A percentile compares a stretch with the other conserved stretches of the same genome.
These are phyloP conservation scores for Mechanitis mazaeus DNA, from an alignment of 2,888 invertebrate species.

Conservation along the genomic window DNA sequence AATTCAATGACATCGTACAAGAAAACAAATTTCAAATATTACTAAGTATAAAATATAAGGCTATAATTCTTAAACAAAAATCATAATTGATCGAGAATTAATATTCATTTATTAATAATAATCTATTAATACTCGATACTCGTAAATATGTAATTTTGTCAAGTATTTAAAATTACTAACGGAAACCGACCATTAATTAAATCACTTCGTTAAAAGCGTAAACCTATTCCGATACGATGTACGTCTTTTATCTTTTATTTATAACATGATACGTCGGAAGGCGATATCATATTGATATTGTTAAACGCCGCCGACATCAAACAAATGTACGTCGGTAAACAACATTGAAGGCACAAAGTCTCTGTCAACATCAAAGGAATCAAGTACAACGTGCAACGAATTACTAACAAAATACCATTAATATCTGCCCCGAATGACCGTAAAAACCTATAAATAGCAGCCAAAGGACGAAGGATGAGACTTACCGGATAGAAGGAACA, in stretches of 20 bases:
- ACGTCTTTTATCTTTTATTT: conserved; percentile 1
- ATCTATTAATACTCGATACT: too few species aligned
- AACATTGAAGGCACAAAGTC: background rate
- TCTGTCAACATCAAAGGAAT: conserved; percentile 38
- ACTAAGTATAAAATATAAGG: too few species aligned
- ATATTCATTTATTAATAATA: too few species aligned
- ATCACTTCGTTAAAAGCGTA: too few species aligned
- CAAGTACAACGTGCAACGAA: conserved; percentile 35
- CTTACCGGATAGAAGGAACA: conserved; percentile 66
- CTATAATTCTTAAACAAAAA: too few species aligned
- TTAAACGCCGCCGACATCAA: conserved; percentile 21
- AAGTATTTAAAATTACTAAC: too few species aligned
- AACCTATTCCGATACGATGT: too few species aligned
- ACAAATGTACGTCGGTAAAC: conserved; percentile 21
- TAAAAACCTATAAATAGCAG: conserved; percentile 63
- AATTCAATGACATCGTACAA: too few species aligned
- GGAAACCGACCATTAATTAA: too few species aligned
- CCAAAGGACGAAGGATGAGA: conserved; percentile 58
- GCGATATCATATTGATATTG: conserved; percentile 7
- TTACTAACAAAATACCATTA: conserved; percentile 55
- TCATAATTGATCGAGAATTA: too few species aligned
- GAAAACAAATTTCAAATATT: too few species aligned
- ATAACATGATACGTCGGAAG: background rate
- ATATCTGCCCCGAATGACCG: conserved; percentile 61
- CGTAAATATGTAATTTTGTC: too few species aligned